A percentile compares a stretch with the other conserved stretches of the same genome.
These are phyloP conservation scores for Strigops habroptila DNA, from an alignment of 2,113 vertebrate genomes.

Conservation along the genomic window DNA sequence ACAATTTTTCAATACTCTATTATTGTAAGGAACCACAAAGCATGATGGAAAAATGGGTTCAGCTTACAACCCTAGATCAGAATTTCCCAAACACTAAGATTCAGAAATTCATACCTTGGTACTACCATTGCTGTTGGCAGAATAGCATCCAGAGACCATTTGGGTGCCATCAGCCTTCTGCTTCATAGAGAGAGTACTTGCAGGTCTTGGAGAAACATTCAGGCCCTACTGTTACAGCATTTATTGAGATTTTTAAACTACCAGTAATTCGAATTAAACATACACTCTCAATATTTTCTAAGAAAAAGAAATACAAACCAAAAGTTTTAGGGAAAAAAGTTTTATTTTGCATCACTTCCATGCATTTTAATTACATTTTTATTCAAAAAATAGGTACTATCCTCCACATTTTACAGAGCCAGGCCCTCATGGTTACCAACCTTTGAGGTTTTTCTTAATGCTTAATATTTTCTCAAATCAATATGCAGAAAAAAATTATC, in stretches of 20 bases:
- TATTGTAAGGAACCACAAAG: neutral
- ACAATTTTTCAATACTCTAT: neutral
- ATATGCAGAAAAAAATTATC: neutral
- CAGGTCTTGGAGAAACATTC: neutral
- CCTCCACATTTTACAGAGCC: neutral
- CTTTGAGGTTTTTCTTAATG: neutral
- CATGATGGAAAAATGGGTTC: neutral
- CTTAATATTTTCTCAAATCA: neutral
- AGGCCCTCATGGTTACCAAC: neutral
- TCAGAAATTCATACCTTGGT: neutral
- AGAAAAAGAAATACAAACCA: neutral
- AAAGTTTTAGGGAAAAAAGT: neutral
- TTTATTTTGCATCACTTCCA: neutral
- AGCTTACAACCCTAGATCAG: neutral
- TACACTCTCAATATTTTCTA: accelerated
- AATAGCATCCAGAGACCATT: neutral
- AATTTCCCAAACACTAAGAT: neutral
- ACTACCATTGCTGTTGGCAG: neutral
- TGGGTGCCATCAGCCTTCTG: neutral
- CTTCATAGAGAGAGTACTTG: neutral
- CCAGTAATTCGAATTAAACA: neutral
- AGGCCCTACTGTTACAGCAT: neutral
- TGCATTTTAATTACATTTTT: neutral
- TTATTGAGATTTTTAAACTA: neutral
- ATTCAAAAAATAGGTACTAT: neutral